Evolutionary conservation across 2,797 vertebrate genomes (phyloP), one percentile per base, ranked within the genome.

Genomic region (Enteromius thamalakanensis): DNA sequence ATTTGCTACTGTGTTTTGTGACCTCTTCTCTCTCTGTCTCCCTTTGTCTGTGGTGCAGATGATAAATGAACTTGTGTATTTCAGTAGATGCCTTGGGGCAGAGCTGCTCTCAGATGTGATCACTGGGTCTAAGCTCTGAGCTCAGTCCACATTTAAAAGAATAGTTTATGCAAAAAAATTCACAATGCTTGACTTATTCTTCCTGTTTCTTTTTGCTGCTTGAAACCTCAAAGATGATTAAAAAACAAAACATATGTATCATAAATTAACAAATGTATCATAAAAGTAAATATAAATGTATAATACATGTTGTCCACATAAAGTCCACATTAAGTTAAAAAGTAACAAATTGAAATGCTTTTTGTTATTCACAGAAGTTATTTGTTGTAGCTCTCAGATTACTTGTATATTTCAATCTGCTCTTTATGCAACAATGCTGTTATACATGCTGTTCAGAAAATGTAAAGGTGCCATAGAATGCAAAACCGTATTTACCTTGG

Each of bases 61-160:
- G 60, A 79, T 37, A 51, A 51, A 79, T 23, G 45, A 67, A 55
- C 49, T 55, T 75, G 72, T 75, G 49, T 37, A 45, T 65, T 67
- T 67, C 42, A 34, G n/a, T 67, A 47, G 45, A 67, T 11, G 11
- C 76, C 4, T 4, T 23, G 29, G 19, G 45, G 45, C 60, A 79
- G 42, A 67, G 26, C 45, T 37, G 19, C 49, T 75, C 19, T 75
- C 49, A 75, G 49, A 37, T 55, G 49, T 9, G 49, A 37, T 75
- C 29, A 75, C 71, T 75, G 49, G 49, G 49, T 37, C 11, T 37
- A 10, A 26, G 17, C 49, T 75, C 32, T 37, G 19, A 37, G 49
- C 32, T 37, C 32, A 55, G 29, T 3, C 32, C 6, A 29, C 5
- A 75, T 55, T 53, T 55, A 75, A 15, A 75, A 37, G 0, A 72